Evolutionary conservation across 2,113 vertebrate species (phyloP).

Genomic region (Phyllostomus discolor): DNA sequence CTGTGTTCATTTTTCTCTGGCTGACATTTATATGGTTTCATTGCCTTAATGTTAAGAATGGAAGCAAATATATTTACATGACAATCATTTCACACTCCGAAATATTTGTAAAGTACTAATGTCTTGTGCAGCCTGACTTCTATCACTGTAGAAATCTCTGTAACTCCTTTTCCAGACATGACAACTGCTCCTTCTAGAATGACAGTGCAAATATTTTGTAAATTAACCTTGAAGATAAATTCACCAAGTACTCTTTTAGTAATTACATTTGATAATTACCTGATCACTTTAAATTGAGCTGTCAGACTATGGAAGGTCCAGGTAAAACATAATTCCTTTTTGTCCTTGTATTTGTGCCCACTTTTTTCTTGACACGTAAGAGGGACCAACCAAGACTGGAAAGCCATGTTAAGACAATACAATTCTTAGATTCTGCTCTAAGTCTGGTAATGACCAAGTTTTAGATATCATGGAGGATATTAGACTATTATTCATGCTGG

Average conservation of each 20-base stretch:
- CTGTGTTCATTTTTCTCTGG: not conserved
- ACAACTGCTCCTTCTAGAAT: not conserved
- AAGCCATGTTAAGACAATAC: not conserved
- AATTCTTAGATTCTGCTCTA: not conserved
- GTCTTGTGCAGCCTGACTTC: not conserved
- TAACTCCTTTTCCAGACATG: not conserved
- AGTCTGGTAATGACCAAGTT: not conserved
- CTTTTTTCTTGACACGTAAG: not conserved
- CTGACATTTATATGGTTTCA: not conserved
- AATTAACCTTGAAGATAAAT: not conserved
- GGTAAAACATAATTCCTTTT: not conserved
- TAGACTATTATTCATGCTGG: not conserved
- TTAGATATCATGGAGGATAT: not conserved
- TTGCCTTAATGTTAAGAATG: not conserved
- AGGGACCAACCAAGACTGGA: not conserved
- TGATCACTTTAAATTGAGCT: not conserved
- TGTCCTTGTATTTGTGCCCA: rapidly evolving
- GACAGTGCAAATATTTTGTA: not conserved
- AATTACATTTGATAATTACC: not conserved
- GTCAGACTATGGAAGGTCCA: not conserved
- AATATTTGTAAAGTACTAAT: not conserved
- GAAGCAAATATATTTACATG: not conserved
- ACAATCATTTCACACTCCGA: not conserved
- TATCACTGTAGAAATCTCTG: not conserved
- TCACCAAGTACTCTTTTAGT: not conserved